phyloP scores from a whole-genome alignment of 1,140 invertebrate genomes.

The Berghia stephanieae region DNA sequence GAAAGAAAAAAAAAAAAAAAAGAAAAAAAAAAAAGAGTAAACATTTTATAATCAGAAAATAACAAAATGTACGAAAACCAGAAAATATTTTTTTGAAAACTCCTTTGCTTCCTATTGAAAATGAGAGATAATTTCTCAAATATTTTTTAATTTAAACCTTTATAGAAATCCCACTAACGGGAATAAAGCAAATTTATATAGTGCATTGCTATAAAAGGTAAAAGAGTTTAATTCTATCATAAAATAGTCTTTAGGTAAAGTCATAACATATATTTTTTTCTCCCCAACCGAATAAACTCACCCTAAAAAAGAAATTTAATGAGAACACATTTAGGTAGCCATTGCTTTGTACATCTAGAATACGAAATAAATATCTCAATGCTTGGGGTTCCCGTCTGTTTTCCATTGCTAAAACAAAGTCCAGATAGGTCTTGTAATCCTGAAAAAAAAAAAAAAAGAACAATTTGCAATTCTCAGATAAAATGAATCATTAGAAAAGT shows the following conservation, averaged over 20 bases:
- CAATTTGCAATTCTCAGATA: neutral
- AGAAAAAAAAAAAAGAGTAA: slow-evolving; percentile 37
- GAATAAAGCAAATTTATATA: too few relatives aligned
- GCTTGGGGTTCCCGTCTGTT: slow-evolving; percentile 91
- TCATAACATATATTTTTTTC: neutral
- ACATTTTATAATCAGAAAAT: too few relatives aligned
- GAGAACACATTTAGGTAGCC: slow-evolving; percentile 91
- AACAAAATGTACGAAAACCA: too few relatives aligned
- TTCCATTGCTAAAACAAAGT: slow-evolving; percentile 92
- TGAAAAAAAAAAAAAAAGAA: slow-evolving; percentile 44
- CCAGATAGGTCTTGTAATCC: slow-evolving; percentile 96
- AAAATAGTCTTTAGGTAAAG: too few relatives aligned
- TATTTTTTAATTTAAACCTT: too few relatives aligned
- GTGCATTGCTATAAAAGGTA: too few relatives aligned
- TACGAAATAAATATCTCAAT: slow-evolving; percentile 89
- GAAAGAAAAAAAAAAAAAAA: slow-evolving; percentile 15
- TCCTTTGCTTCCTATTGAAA: too few relatives aligned
- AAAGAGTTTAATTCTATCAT: too few relatives aligned
- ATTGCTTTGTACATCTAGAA: slow-evolving; percentile 88
- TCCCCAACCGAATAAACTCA: slow-evolving; percentile 58
- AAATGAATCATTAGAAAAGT: too few relatives aligned
- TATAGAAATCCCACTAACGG: too few relatives aligned
- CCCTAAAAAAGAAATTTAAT: slow-evolving; percentile 92
- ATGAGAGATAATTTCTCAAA: too few relatives aligned
- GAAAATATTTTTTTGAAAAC: too few relatives aligned